Percentiles rank a stretch among this genome's conserved stretches.
These are phyloP conservation scores for Notothenia rossii DNA, from an alignment of 2,113 vertebrate genomes.

Conservation along the genomic window DNA sequence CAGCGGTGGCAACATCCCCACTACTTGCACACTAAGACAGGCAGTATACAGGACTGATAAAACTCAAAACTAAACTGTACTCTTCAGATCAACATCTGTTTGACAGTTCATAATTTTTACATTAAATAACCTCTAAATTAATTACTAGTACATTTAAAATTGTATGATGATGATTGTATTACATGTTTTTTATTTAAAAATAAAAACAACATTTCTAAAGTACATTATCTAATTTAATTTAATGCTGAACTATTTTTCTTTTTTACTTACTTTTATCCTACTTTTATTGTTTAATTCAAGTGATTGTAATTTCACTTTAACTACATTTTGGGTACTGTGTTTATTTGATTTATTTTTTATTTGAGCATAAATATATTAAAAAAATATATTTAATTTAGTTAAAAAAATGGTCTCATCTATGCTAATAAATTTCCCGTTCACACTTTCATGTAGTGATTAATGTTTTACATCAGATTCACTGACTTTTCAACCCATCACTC, in stretches of 20 bases:
- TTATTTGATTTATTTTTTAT: too few relatives aligned
- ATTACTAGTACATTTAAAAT: background rate
- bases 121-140: background rate
- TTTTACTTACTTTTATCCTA: background rate
- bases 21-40: background rate
- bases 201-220: background rate
- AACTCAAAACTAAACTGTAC: background rate
- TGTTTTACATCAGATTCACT: background rate
- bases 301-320: background rate
- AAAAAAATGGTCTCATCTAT: background rate
- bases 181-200: background rate
- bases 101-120: background rate
- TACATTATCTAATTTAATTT: too few relatives aligned
- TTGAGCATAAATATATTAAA: background rate
- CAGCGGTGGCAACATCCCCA: too few relatives aligned
- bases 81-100: background rate
- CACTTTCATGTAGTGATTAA: background rate
- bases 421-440: background rate
- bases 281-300: background rate
- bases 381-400: background rate
- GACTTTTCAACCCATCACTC: background rate
- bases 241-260: background rate
- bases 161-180: background rate
- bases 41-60: background rate
- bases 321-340: too few relatives aligned